Conservation (phyloP, 2,888 invertebrate species). For the Polydrusus tereticollis region DNA sequence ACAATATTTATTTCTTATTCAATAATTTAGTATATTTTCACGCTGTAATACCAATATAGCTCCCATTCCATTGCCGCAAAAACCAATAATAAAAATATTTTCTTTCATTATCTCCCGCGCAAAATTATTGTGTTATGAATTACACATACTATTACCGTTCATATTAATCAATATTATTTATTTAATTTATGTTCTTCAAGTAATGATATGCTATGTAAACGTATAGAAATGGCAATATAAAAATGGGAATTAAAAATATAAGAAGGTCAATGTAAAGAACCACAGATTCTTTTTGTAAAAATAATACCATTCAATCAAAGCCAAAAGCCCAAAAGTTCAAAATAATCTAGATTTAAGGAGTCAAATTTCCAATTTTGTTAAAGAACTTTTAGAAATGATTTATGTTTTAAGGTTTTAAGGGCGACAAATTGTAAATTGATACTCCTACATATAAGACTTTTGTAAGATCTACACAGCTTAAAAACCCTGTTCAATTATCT, state of each 20-base stretch:
- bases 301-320: too few relatives aligned
- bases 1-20: slow-evolving; percentile 35
- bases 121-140: slow-evolving; percentile 39
- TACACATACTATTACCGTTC: slow-evolving; percentile 33
- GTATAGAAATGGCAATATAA: neutral
- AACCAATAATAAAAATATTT: slow-evolving; percentile 31
- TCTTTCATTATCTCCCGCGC: slow-evolving; percentile 42
- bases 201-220: slow-evolving; percentile 11
- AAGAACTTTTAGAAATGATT: too few relatives aligned
- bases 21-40: slow-evolving; percentile 39
- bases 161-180: slow-evolving; percentile 41
- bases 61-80: slow-evolving; percentile 30
- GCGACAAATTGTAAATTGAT: too few relatives aligned
- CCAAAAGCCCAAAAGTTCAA: too few relatives aligned
- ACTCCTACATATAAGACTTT: too few relatives aligned
- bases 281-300: too few relatives aligned
- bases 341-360: too few relatives aligned
- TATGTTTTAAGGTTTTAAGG: too few relatives aligned
- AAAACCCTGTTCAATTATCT: too few relatives aligned
- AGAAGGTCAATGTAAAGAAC: slow-evolving; percentile 1
- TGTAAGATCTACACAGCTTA: too few relatives aligned
- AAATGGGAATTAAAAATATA: neutral
- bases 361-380: too few relatives aligned
- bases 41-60: slow-evolving; percentile 34
- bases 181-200: slow-evolving; percentile 17